A percentile compares a stretch with the other conserved stretches of the same genome.
phyloP scores from a whole-genome alignment of 2,888 invertebrate species.

The Muschampia plurimacula region DNA sequence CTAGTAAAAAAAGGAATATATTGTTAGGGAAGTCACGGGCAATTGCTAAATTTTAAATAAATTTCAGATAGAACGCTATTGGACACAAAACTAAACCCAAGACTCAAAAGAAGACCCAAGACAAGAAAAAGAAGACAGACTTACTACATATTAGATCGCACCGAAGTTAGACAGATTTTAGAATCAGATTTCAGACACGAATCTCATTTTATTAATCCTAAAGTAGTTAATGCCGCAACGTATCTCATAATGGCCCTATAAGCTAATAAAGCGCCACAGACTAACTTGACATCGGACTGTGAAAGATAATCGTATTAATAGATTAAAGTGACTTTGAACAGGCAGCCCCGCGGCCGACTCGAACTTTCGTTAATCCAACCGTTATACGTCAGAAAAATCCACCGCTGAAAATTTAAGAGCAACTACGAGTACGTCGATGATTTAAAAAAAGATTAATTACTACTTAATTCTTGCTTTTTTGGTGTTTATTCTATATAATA shows the following conservation, averaged over 20 bases:
- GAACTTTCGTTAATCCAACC: slow-evolving; percentile 24
- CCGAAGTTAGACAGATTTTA: neutral
- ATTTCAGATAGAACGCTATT: no score
- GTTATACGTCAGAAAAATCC: slow-evolving; percentile 24
- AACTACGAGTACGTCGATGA: no score
- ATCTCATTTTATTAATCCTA: slow-evolving; percentile 5
- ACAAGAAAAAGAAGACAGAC: neutral
- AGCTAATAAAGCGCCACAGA: slow-evolving; percentile 22
- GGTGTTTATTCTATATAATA: no score
- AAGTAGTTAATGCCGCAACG: slow-evolving; percentile 11
- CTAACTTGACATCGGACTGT: slow-evolving; percentile 21
- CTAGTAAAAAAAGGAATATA: no score
- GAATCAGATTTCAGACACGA: neutral
- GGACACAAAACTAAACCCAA: neutral
- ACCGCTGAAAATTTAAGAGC: slow-evolving; percentile 16
- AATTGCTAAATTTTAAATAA: no score
- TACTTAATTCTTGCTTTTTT: no score
- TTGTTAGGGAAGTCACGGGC: no score
- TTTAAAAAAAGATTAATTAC: no score
- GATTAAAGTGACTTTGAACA: slow-evolving; percentile 27
- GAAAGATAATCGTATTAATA: slow-evolving; percentile 34
- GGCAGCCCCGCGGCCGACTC: neutral
- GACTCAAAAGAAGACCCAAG: neutral
- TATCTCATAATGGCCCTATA: slow-evolving; percentile 10
- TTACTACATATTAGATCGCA: neutral